A percentile compares a stretch with the other conserved stretches of the same genome.
phyloP scores from a whole-genome alignment of 2,113 vertebrate genomes.

The Xenus cinereus region DNA sequence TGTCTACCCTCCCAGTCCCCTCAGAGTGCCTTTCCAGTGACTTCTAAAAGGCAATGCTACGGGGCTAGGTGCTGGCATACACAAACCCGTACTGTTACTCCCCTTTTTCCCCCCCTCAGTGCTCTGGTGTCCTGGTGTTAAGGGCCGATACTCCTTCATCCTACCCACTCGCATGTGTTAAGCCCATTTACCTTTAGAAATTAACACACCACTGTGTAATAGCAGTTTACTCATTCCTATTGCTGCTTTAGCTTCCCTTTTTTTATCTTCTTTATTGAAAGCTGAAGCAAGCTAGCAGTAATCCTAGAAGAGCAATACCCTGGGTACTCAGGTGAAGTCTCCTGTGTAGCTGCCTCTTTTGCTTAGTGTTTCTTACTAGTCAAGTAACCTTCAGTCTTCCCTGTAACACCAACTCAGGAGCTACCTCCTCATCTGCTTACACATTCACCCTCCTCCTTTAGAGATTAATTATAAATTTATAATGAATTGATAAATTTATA shows the following conservation, averaged over 20 bases:
- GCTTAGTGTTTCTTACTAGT: neutral
- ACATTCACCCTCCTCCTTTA: neutral
- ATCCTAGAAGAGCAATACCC: neutral
- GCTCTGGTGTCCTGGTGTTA: neutral
- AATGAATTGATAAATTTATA: neutral
- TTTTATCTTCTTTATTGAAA: neutral
- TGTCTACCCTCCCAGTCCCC: neutral
- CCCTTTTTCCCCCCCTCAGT: fast-evolving
- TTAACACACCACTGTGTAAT: neutral
- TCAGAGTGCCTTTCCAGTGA: neutral
- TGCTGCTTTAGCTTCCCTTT: neutral
- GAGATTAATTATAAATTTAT: neutral
- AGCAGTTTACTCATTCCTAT: neutral
- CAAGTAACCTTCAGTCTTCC: neutral
- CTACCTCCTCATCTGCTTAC: neutral
- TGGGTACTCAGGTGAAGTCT: neutral
- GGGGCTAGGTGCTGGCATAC: neutral
- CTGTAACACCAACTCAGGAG: neutral
- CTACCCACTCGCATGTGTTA: neutral
- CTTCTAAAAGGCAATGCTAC: neutral
- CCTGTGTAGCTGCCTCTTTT: neutral
- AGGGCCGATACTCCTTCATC: neutral
- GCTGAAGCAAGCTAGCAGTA: neutral
- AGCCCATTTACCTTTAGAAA: neutral
- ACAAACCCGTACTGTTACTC: too few relatives aligned